phyloP scores from a whole-genome alignment of 1,140 invertebrate genomes.

The Pseudomyrmex concolor region DNA sequence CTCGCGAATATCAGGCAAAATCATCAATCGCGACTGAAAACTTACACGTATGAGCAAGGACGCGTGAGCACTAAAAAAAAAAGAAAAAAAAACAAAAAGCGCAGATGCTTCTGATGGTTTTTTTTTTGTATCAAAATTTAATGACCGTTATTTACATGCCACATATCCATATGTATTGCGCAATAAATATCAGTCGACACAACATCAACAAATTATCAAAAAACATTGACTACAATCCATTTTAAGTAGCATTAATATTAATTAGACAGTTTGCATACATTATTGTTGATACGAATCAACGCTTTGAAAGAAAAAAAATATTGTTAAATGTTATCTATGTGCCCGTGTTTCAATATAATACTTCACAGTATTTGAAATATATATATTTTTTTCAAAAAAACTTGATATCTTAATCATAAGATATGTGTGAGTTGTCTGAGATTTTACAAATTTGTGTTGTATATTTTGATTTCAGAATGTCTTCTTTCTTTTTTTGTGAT shows the following conservation, averaged over 20 bases:
- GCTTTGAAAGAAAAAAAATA: not conserved
- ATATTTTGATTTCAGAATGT: not conserved
- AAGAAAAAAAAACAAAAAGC: conserved; percentile 4
- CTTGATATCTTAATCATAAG: too few species aligned
- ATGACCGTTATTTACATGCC: conserved; percentile 17
- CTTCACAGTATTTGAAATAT: not conserved
- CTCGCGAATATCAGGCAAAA: conserved; percentile 30
- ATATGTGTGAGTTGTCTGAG: too few species aligned
- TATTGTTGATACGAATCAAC: not conserved
- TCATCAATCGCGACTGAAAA: conserved; percentile 38
- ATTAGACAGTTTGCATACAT: not conserved
- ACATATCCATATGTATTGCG: not conserved
- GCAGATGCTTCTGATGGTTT: not conserved
- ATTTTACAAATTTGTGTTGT: too few species aligned
- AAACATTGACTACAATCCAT: not conserved
- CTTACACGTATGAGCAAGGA: conserved; percentile 25
- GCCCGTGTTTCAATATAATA: not conserved
- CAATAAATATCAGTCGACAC: conserved; percentile 38
- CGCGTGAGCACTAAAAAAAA: not conserved
- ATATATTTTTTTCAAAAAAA: too few species aligned
- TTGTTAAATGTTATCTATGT: not conserved
- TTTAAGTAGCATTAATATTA: conserved; percentile 34
- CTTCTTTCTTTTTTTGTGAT: not conserved
- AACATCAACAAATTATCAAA: conserved; percentile 18
- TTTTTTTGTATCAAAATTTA: conserved; percentile 42